Evolutionary conservation across 2,888 invertebrate genomes (phyloP), one percentile per base, ranked within the genome.

Genomic region (Pseudococcus viburni): DNA sequence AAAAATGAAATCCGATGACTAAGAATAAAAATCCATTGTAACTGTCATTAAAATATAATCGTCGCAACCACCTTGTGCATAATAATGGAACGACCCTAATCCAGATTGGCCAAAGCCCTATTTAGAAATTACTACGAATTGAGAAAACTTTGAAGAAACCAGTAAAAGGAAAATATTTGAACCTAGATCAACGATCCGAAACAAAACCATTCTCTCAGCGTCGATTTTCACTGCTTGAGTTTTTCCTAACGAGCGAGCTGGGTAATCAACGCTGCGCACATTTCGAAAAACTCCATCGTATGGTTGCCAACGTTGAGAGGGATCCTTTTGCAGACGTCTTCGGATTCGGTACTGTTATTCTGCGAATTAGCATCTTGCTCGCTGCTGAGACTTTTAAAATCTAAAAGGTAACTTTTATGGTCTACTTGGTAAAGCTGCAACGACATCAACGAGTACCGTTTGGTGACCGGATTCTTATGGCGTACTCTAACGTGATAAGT

Each of bases 281-380:
- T 99, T 93, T 99, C 99, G 91, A 99, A 99, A 93, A 99, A 99
- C 93, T 99, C 99, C 97, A 99, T 98, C 1, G 99, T 99, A 92
- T 98, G 98, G 91, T 99, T 98, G 0, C 96, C 96, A 17, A 26
- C 42, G 42, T 85, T 86, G 17, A 85, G 77, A 17, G 86, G 88
- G 4, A 84, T 89, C 48, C 73, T 86, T 48, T 83, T 85, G 9
- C 87, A 89, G 42, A 89, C 15, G 42, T 89, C 90, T 48, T 88
- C 88, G 7, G 85, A 89, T 9, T 89, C 80, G 33, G 88, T 87
- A 42, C 89, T 55, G 64, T 68, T 68, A 64, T 88, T 88, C n/a
- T 83, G 80, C 42, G 88, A 86, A 48, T 89, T 89, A 22, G 80
- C 59, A 88, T 91, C 91, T 87, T 92, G 92, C 89, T 93, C 92